Percentiles rank a stretch among this genome's conserved stretches.
Conservation (phyloP, 53 echinoderm and acorn worm genomes). For the Temnopleurus reevesii region DNA sequence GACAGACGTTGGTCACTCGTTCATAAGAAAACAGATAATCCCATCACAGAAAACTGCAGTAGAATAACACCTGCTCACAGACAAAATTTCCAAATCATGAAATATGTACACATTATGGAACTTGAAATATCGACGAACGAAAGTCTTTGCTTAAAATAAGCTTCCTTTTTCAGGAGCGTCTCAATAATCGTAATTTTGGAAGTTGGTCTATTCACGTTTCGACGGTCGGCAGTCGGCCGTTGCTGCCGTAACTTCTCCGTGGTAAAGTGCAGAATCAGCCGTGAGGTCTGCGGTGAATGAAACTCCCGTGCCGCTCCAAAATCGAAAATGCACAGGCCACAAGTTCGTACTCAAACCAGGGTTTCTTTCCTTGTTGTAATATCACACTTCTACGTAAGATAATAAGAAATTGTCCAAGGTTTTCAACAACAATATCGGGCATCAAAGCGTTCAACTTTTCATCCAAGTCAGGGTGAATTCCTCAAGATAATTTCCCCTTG, state of each 20-base stretch:
- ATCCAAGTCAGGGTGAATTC: neutral
- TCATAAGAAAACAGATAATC: neutral
- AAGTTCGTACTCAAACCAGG: neutral
- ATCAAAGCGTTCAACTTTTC: neutral
- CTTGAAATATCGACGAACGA: neutral
- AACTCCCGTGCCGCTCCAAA: neutral
- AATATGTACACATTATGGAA: neutral
- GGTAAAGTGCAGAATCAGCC: constrained; percentile 11
- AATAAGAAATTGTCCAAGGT: neutral
- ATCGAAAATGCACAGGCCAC: neutral
- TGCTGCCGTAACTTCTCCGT: neutral
- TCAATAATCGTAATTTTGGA: neutral
- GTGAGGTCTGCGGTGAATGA: constrained; percentile 7
- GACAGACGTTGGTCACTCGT: neutral
- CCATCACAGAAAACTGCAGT: neutral
- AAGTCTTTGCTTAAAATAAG: neutral
- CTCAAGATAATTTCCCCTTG: neutral
- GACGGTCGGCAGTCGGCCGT: neutral
- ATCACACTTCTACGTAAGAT: neutral
- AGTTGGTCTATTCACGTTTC: neutral
- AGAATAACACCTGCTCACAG: neutral
- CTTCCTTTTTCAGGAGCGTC: neutral
- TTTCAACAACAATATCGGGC: neutral
- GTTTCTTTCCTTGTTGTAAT: neutral
- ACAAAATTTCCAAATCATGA: neutral